phyloP scores from a whole-genome alignment of 2,797 vertebrate species.

The Coregonus sp. region DNA sequence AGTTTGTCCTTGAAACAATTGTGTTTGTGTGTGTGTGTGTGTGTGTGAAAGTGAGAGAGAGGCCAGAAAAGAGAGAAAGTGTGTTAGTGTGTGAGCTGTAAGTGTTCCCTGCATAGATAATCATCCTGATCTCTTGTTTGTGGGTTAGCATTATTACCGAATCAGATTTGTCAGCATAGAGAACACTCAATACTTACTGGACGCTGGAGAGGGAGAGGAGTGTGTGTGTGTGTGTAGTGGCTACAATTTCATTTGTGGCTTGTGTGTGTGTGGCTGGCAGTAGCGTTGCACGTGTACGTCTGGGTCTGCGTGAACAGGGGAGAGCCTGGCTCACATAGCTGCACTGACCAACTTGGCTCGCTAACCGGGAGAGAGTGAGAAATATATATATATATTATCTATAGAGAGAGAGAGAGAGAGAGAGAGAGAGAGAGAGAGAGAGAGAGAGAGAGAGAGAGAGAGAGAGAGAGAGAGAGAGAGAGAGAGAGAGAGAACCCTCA shows the following conservation, averaged over 20 bases:
- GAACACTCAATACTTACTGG: slow-evolving; percentile 42
- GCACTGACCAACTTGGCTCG: slow-evolving; percentile 12
- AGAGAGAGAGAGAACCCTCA: background rate
- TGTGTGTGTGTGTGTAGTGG: slow-evolving; percentile 3
- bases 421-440: background rate
- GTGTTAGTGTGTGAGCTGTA: slow-evolving; percentile 17
- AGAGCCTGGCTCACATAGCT: slow-evolving; percentile 2
- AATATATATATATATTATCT: background rate
- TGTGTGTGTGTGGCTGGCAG: slow-evolving; percentile 6
- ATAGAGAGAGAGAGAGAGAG: slow-evolving; percentile 1
- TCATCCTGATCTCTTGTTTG: slow-evolving; percentile 44
- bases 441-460: background rate
- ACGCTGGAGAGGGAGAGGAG: background rate
- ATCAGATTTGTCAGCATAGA: slow-evolving; percentile 44
- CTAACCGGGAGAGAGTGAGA: background rate
- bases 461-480: slow-evolving; percentile 7
- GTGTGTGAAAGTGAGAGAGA: background rate
- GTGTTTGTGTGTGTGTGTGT: slow-evolving; percentile 2
- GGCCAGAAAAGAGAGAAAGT: slow-evolving; percentile 3
- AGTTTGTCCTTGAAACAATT: slow-evolving; percentile 34
- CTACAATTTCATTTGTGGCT: background rate
- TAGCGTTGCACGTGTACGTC: background rate
- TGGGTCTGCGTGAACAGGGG: slow-evolving; percentile 1
- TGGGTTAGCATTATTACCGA: slow-evolving; percentile 47
- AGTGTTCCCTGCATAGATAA: slow-evolving; percentile 37